Evolutionary conservation across 2,888 invertebrate species (phyloP), one percentile per base, ranked within the genome.

Genomic region (Leptopilina drosophilae): DNA sequence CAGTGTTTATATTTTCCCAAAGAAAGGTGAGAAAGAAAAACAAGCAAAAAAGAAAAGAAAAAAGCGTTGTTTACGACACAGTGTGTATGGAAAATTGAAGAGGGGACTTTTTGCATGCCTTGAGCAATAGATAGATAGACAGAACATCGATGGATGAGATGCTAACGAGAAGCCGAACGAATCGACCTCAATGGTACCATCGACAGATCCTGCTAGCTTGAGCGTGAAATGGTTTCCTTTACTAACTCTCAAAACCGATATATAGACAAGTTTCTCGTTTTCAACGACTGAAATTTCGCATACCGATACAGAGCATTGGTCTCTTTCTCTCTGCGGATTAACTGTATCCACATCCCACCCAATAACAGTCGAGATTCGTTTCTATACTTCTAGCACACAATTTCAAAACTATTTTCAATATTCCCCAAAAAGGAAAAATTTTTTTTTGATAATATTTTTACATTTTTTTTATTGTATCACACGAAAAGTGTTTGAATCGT

Each of bases 181-280:
- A 85, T 87, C 87, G 85, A 87, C 85, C 49, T 49, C 11, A 33
- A 33, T 33, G 49, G 49, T 85, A 84, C 81, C 84, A 84, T 82
- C 84, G 83, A 83, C 85, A 85, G 85, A 78, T 79, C 81, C 78
- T 73, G 84, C 81, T 84, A 84, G 86, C 84, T 84, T 87, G 84
- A 82, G 83, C 88, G 87, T 87, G 87, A 89, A 89, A 88, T 89
- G 87, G 85, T 86, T 89, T 89, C 89, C 87, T 88, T 87, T 86
- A 84, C 84, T 81, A 81, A 49, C 49, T 49, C 83, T 83, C 73
- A 81, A 82, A 33, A 40, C 78, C 76, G 49, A 64, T 76, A 76
- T 33, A 76, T 49, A 49, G 49, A 49, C 49, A 11, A 64, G 76
- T 78, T 65, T 73, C 69, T 59, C 14, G 59, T 40, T 69, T 20